phyloP scores from a whole-genome alignment of 2,888 invertebrate species.

The Nymphalis polychloros region DNA sequence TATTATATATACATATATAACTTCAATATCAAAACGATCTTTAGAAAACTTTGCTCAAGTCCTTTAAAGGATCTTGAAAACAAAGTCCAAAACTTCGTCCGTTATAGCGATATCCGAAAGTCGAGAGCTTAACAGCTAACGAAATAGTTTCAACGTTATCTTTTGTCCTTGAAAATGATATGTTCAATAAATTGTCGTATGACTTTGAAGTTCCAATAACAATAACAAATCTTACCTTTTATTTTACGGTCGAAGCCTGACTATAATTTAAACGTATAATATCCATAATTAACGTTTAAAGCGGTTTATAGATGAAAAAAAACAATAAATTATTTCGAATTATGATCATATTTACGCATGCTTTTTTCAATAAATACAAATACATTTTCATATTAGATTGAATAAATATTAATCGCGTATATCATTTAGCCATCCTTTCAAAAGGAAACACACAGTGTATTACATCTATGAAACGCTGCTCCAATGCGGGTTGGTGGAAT shows the following conservation, averaged over 20 bases:
- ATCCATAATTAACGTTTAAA: too few relatives aligned
- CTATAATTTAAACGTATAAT: too few relatives aligned
- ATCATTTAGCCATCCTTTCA: too few relatives aligned
- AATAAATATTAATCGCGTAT: too few relatives aligned
- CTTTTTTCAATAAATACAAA: too few relatives aligned
- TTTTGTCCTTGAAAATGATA: not conserved
- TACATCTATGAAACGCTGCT: too few relatives aligned
- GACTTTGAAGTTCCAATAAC: not conserved
- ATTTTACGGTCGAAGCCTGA: not conserved
- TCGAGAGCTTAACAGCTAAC: not conserved
- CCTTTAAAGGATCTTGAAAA: constrained; percentile 8
- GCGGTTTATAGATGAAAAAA: too few relatives aligned
- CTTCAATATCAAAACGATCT: not conserved
- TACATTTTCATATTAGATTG: too few relatives aligned
- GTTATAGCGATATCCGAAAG: not conserved
- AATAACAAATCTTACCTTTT: not conserved
- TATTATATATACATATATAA: not conserved
- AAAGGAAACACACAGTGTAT: too few relatives aligned
- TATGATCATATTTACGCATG: too few relatives aligned
- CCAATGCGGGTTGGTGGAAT: too few relatives aligned
- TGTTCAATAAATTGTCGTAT: not conserved
- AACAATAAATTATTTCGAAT: too few relatives aligned
- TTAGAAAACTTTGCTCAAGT: not conserved
- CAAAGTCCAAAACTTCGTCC: constrained; percentile 6
- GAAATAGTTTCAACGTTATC: not conserved